Percentiles rank a stretch among this genome's conserved stretches.
Evolutionary conservation across 2,113 vertebrate species (phyloP).

Genomic region (Odocoileus virginianus): DNA sequence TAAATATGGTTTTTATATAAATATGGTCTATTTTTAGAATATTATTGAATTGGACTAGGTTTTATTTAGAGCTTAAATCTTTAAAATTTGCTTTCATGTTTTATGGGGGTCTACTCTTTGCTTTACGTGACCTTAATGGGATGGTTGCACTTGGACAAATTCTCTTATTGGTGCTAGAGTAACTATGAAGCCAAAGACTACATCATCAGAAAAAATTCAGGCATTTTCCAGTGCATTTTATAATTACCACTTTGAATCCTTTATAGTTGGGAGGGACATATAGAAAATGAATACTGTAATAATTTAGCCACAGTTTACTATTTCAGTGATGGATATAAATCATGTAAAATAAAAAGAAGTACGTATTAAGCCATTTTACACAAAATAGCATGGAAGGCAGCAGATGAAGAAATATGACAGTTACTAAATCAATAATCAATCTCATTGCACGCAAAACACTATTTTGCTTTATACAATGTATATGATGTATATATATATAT

Average conservation of each 20-base stretch:
- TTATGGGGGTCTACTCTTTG: background rate
- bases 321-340: background rate
- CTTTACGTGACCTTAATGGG: background rate
- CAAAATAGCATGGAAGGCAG: background rate
- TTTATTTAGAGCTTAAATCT: slow-evolving; percentile 1
- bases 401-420: background rate
- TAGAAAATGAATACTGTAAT: background rate
- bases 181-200: slow-evolving; percentile 25
- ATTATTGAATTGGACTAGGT: background rate
- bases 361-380: background rate
- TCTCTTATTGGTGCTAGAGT: background rate
- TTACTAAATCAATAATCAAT: background rate
- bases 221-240: background rate
- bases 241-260: background rate
- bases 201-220: background rate
- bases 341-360: background rate
- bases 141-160: background rate
- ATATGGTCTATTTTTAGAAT: background rate
- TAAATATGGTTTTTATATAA: background rate
- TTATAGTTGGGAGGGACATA: background rate
- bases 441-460: background rate
- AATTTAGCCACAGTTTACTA: background rate
- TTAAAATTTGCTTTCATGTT: slow-evolving; percentile 3
- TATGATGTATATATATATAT: background rate
- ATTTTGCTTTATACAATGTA: background rate